Conservation (phyloP, 2,888 invertebrate genomes). For the Hemaris fuciformis region DNA sequence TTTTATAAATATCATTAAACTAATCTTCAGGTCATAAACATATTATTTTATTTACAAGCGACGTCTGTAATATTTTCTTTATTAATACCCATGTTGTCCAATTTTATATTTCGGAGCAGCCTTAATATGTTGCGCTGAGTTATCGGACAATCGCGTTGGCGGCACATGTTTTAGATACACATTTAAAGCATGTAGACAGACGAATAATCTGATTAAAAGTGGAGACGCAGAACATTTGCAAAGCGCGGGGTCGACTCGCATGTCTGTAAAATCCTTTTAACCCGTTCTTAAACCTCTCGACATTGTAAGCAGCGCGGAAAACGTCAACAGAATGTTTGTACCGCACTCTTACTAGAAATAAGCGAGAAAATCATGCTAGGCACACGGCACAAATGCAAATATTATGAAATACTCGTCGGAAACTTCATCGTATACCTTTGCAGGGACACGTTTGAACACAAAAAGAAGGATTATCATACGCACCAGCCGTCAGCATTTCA, state of each 20-base stretch:
- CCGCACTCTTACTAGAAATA: background rate
- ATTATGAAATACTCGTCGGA: background rate
- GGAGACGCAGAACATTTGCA: background rate
- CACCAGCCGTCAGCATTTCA: conserved; percentile 21
- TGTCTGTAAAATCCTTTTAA: conserved; percentile 1
- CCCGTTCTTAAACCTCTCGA: background rate
- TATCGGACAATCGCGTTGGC: background rate
- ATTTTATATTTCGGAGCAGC: background rate
- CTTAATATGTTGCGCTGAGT: background rate
- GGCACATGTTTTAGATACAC: background rate
- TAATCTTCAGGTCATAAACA: background rate
- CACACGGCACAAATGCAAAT: background rate
- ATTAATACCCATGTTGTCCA: background rate
- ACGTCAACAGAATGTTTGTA: background rate
- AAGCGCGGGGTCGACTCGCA: background rate
- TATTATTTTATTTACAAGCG: background rate
- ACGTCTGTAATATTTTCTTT: background rate
- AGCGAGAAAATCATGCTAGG: background rate
- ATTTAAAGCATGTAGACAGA: background rate
- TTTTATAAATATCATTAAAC: background rate
- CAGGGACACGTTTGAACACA: conserved; percentile 10
- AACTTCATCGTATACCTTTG: conserved; percentile 4
- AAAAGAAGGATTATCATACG: conserved; percentile 20
- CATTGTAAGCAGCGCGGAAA: background rate
- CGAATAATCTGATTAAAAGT: background rate